phyloP scores from a whole-genome alignment of 92 coral and sea anemone genomes.

The Zoanthus sansibaricus region DNA sequence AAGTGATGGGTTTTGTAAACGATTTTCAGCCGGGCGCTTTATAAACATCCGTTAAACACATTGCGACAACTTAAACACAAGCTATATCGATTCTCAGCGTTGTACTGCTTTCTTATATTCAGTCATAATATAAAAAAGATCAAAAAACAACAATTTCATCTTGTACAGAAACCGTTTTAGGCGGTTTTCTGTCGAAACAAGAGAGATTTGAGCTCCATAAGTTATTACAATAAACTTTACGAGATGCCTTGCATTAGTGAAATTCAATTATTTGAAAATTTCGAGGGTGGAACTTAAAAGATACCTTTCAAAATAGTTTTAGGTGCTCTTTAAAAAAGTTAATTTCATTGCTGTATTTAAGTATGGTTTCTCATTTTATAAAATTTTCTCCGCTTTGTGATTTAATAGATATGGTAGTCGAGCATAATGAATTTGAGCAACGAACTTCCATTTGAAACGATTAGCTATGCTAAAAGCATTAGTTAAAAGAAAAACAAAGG shows the following conservation, averaged over 20 bases:
- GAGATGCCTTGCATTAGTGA: conserved; percentile 33
- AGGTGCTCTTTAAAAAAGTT: not conserved
- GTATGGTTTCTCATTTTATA: not conserved
- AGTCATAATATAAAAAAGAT: conserved; percentile 14
- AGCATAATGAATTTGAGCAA: not conserved
- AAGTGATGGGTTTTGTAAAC: conserved; percentile 42
- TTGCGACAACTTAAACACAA: conserved; percentile 41
- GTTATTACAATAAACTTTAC: conserved; percentile 23
- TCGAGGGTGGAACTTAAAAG: conserved; percentile 11
- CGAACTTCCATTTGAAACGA: conserved; percentile 13
- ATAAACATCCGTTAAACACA: conserved; percentile 48
- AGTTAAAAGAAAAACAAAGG: conserved; percentile 40
- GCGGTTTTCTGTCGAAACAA: not conserved
- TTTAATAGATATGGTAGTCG: not conserved
- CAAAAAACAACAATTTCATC: not conserved
- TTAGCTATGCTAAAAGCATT: conserved; percentile 32
- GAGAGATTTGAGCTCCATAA: conserved; percentile 27
- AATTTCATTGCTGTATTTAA: not conserved
- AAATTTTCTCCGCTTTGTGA: not conserved
- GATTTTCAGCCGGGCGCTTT: conserved; percentile 19
- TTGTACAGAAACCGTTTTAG: conserved; percentile 7
- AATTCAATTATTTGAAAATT: conserved; percentile 47
- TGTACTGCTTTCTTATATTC: not conserved
- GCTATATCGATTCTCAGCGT: conserved; percentile 21
- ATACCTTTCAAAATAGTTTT: not conserved